Evolutionary conservation across 37 sponge, comb jelly and placozoan genomes (phyloP), one percentile per base, ranked within the genome.

Genomic region (Dysidea cf. avara): DNA sequence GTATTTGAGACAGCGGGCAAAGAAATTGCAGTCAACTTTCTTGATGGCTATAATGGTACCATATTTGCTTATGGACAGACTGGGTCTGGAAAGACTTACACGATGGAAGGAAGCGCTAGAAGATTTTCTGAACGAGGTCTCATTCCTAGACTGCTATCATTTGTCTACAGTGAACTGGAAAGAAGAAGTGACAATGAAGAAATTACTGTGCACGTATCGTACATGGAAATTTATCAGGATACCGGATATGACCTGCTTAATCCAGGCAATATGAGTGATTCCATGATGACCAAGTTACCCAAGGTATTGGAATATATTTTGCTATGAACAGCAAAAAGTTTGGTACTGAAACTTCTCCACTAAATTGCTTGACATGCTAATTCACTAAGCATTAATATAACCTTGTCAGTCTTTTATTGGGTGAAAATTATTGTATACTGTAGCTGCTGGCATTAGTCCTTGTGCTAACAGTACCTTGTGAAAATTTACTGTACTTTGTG

Each of bases 31-130:
- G 91, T 87, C 14, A 29, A 72, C 20, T 94, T 90, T 57, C 68
- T 94, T 20, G 68, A 80, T 22, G 96, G 96, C 26, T 94, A 80
- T 75, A 94, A 94, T 69, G 91, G 83, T 17, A 94, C 96, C 2
- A 72, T 94, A 56, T 94, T 94, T 72, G 96, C 96, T 16, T 94
- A 94, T 52, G 96, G 96, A 4, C 92, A 90, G 66, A 94, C 96
- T 0, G 81, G 86, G 11, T 87, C 34, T n/a, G n/a, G n/a, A n/a
- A n/a, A n/a, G n/a, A n/a, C n/a, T n/a, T n/a, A n/a, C n/a, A n/a
- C n/a, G n/a, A 57, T 87, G 22, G 88, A 87, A 83, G 82, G 96
- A 1, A 81, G 81, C 64, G 79, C 74, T 17, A 11, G 88, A 13
- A 67, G 60, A 51, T 94, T 57, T 73, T 67, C 61, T 7, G 88